These are phyloP conservation scores for Amblyraja radiata DNA, from an alignment of 2,797 vertebrate species.

Conservation along the genomic window DNA sequence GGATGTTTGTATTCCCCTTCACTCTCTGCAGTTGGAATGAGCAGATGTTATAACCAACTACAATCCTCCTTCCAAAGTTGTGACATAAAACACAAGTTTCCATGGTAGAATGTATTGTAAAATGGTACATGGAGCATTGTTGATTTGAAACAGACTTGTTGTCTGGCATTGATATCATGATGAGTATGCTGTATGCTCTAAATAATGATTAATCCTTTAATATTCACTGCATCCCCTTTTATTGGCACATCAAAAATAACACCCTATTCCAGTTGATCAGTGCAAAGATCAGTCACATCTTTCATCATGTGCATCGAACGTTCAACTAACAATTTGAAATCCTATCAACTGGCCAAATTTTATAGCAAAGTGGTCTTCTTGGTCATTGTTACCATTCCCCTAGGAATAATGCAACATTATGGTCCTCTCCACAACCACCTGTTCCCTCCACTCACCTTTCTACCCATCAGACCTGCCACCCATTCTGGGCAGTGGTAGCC, in stretches of 20 bases:
- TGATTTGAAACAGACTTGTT: neutral
- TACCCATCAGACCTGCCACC: neutral
- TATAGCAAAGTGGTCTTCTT: neutral
- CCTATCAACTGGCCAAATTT: neutral
- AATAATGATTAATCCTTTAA: neutral
- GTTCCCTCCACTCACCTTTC: neutral
- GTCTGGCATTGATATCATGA: neutral
- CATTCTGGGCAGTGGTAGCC: too few relatives aligned
- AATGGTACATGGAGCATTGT: too few relatives aligned
- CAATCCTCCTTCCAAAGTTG: neutral
- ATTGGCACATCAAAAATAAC: neutral
- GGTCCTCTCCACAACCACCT: neutral
- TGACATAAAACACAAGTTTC: neutral
- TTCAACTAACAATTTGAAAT: neutral
- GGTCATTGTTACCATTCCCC: neutral
- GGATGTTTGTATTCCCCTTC: neutral
- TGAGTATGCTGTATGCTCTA: neutral
- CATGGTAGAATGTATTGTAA: neutral
- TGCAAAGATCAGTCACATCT: neutral
- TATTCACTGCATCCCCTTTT: neutral
- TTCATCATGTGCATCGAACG: neutral
- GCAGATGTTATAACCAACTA: neutral
- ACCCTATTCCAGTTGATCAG: neutral
- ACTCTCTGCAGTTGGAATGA: neutral
- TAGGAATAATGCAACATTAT: neutral